phyloP scores from a whole-genome alignment of 2,113 vertebrate species.

The Motacilla alba region DNA sequence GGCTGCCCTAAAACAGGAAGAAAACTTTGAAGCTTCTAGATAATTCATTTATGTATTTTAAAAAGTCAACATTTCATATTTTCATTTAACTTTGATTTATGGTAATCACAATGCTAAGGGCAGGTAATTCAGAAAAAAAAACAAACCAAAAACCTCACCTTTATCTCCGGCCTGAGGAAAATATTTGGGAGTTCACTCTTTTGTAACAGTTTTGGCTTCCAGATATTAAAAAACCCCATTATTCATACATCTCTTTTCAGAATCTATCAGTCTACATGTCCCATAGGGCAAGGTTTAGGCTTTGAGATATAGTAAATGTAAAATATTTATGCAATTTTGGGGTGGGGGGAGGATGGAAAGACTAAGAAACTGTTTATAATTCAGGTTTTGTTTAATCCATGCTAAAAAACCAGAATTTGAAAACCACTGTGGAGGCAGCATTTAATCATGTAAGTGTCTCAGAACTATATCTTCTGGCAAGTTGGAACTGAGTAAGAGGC shows the following conservation, averaged over 20 bases:
- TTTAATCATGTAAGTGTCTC: background rate
- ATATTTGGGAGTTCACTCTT: background rate
- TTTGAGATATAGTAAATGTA: background rate
- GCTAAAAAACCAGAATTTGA: background rate
- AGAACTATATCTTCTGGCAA: background rate
- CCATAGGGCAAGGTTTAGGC: background rate
- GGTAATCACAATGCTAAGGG: background rate
- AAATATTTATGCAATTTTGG: background rate
- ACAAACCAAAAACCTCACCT: fast-evolving
- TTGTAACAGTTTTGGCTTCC: background rate
- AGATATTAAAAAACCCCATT: background rate
- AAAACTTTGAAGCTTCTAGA: background rate
- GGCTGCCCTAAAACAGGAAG: background rate
- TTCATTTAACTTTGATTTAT: background rate
- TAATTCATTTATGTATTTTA: background rate
- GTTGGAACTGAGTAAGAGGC: background rate
- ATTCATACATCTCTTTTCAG: background rate
- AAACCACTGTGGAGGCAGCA: background rate
- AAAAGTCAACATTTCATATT: background rate
- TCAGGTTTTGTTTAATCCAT: background rate
- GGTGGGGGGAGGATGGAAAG: background rate
- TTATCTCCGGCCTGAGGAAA: background rate
- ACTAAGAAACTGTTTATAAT: background rate
- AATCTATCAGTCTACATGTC: background rate
- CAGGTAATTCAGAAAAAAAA: background rate